Evolutionary conservation across 2,113 vertebrate species (phyloP).

Genomic region (Limanda limanda): DNA sequence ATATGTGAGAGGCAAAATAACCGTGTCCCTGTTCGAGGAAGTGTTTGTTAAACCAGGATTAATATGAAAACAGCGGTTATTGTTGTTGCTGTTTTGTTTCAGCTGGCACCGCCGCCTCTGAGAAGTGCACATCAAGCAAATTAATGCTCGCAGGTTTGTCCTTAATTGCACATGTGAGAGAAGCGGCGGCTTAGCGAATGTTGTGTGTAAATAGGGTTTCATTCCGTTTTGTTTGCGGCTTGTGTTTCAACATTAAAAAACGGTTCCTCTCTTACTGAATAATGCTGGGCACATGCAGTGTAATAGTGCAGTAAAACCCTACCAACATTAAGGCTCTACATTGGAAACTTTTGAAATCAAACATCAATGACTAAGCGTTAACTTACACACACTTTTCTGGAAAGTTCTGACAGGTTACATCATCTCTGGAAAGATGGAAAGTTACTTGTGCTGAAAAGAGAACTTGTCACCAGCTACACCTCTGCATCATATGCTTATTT

Average conservation of each 20-base stretch:
- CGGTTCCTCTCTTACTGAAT: slow-evolving; percentile 44
- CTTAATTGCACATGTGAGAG: slow-evolving; percentile 81
- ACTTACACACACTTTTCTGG: not conserved
- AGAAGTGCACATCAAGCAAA: slow-evolving; percentile 79
- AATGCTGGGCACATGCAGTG: slow-evolving; percentile 1
- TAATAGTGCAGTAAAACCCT: slow-evolving; percentile 33
- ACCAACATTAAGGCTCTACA: slow-evolving; percentile 24
- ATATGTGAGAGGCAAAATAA: slow-evolving; percentile 51
- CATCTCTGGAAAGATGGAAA: too few relatives aligned
- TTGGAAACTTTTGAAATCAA: slow-evolving; percentile 36
- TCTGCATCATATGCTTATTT: not conserved
- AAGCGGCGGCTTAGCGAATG: slow-evolving; percentile 73
- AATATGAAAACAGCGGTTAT: slow-evolving; percentile 53
- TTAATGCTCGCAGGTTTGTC: slow-evolving; percentile 78
- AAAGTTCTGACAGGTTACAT: too few relatives aligned
- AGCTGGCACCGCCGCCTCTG: slow-evolving; percentile 66
- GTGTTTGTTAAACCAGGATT: slow-evolving; percentile 70
- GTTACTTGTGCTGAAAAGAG: not conserved
- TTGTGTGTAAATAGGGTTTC: slow-evolving; percentile 74
- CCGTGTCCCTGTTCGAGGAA: slow-evolving; percentile 63
- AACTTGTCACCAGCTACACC: not conserved
- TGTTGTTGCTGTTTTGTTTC: slow-evolving; percentile 69
- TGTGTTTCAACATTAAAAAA: slow-evolving; percentile 62
- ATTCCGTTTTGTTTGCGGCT: slow-evolving; percentile 60
- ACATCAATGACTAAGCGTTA: slow-evolving; percentile 8